Base-by-base conservation (phyloP, 2,797 vertebrate genomes). In the Protosalanx chinensis region DNA sequence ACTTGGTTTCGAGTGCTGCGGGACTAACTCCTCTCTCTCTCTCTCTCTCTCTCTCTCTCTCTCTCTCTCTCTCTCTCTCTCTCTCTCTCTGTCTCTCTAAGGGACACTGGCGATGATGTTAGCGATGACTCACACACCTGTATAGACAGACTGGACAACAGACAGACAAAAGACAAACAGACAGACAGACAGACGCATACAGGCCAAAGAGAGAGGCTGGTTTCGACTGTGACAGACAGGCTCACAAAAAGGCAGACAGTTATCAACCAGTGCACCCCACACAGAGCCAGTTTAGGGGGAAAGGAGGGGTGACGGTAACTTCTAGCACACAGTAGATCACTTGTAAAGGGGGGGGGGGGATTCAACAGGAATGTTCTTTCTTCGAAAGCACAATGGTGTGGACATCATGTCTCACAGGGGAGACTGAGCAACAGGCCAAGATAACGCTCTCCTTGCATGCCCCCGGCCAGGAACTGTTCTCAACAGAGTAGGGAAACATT, bases 81-180 rank as follows among this genome's bases (percentile, higher is more conserved):
- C 1, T 27, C 23, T 27, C 70, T 56, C 62, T 33, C 72, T 71
- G 76, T 68, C 20, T 8, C 5, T 61, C 29, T 27, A 13, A 61
- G 64, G 53, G 59, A 78, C 75, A 49, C n/a, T 61, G 58, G 60
- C 61, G 49, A 59, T 58, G 67, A 76, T 65, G 60, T 78, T 35
- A 74, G 59, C 5, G 3, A 70, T 33, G 33, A 27, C 53, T 63
- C 49, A 3, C 56, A 76, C 35, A 41, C 33, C 57, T 64, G 37
- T 27, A 41, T 58, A 73, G 16, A 56, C 16, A 56, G 35, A 59
- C 57, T 32, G 62, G 68, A 57, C 20, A 1, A 0, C 12, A 57
- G 59, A 33, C 41, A 10, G 56, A 58, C 27, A 72, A 27, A 27
- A 27, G 20, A 53, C 53, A 58, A n/a, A 58, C n/a, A 23, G 5